Evolutionary conservation across 1,140 invertebrate genomes (phyloP).

Genomic region (Drosophila littoralis): DNA sequence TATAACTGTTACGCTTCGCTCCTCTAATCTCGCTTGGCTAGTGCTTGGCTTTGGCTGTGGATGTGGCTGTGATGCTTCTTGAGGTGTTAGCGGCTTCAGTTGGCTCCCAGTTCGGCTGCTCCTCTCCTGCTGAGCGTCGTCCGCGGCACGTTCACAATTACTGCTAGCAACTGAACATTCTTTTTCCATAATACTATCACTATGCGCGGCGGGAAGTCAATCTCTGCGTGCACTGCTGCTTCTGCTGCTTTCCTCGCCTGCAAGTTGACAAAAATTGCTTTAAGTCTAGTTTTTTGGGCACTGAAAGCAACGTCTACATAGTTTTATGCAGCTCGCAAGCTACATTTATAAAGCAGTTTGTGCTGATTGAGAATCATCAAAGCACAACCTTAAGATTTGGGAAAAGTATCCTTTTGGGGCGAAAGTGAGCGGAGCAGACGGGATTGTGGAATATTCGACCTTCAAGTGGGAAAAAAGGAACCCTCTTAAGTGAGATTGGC

Average conservation of each 20-base stretch:
- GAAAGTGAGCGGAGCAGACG: too few relatives aligned
- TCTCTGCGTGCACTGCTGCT: constrained; percentile 9
- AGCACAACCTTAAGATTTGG: too few relatives aligned
- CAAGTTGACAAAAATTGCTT: constrained; percentile 13
- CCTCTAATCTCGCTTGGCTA: constrained; percentile 42
- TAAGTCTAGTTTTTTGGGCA: neutral
- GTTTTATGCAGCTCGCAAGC: too few relatives aligned
- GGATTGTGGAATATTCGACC: too few relatives aligned
- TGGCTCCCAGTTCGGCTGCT: constrained; percentile 12
- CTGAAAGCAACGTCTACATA: neutral
- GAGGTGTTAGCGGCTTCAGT: constrained; percentile 16
- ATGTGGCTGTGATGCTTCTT: constrained; percentile 11
- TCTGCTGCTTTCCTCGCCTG: constrained; percentile 32
- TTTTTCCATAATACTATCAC: constrained; percentile 75
- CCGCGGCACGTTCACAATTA: constrained; percentile 53
- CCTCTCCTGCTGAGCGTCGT: constrained; percentile 44
- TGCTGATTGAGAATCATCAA: too few relatives aligned
- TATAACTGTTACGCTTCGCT: constrained; percentile 12
- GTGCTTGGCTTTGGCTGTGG: constrained; percentile 51
- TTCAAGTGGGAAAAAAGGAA: too few relatives aligned
- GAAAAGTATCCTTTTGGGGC: too few relatives aligned
- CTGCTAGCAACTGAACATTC: constrained; percentile 70
- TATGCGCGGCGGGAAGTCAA: constrained; percentile 15
- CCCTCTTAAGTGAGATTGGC: too few relatives aligned
- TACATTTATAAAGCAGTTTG: too few relatives aligned